These are phyloP conservation scores for Acipenser ruthenus DNA, from an alignment of 2,797 vertebrate genomes.

Conservation along the genomic window DNA sequence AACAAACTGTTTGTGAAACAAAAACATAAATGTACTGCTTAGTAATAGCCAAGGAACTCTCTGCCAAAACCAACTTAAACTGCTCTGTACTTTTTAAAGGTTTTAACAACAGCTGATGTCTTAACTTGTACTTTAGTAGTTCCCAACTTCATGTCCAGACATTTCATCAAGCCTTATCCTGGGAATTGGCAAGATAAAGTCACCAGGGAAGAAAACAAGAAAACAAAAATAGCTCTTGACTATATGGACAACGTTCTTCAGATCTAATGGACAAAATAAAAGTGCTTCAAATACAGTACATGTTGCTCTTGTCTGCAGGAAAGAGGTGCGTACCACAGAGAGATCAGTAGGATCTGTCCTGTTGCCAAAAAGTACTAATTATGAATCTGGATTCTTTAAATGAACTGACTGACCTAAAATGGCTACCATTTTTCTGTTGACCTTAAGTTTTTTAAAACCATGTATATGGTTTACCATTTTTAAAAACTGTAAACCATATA, in stretches of 20 bases:
- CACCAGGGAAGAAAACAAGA: neutral
- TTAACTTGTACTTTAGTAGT: slow-evolving; percentile 1
- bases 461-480: too few relatives aligned
- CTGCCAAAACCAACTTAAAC: neutral
- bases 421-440: neutral
- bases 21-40: neutral
- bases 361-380: too few relatives aligned
- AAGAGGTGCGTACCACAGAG: too few relatives aligned
- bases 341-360: too few relatives aligned
- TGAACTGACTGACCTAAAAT: neutral
- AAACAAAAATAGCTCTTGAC: neutral
- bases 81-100: slow-evolving; percentile 1
- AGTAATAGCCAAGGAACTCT: neutral
- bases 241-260: neutral
- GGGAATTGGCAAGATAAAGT: slow-evolving; percentile 8
- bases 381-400: too few relatives aligned
- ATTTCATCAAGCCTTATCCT: slow-evolving; percentile 5
- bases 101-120: slow-evolving; percentile 12
- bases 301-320: too few relatives aligned
- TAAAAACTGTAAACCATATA: too few relatives aligned
- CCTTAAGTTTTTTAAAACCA: too few relatives aligned
- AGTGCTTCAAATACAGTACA: too few relatives aligned
- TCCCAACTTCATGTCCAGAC: slow-evolving; percentile 9
- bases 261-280: neutral
- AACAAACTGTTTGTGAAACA: slow-evolving; percentile 1